Percentiles rank a stretch among this genome's conserved stretches.
Conservation (phyloP, 2,113 vertebrate species). For the Synodontis membranacea region DNA sequence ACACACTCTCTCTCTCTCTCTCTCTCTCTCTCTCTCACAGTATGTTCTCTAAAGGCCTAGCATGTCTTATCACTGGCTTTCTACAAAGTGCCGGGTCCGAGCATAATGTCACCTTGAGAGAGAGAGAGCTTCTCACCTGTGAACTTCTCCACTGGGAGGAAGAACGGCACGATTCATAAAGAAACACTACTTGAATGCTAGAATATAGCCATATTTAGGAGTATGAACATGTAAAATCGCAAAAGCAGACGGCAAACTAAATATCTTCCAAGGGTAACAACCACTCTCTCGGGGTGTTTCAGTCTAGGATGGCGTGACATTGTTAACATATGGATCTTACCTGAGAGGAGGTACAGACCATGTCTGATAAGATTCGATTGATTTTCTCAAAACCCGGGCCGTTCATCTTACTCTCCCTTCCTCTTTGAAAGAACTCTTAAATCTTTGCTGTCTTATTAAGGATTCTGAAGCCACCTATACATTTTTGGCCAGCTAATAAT, state of each 20-base stretch:
- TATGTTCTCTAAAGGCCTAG: conserved; percentile 43
- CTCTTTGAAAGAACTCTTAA: conserved; percentile 34
- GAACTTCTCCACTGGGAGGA: conserved; percentile 13
- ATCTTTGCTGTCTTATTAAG: conserved; percentile 41
- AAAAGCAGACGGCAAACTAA: background rate
- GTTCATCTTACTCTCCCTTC: conserved; percentile 25
- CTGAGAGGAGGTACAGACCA: conserved; percentile 38
- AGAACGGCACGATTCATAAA: background rate
- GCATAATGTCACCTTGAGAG: conserved; percentile 49
- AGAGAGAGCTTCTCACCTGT: conserved; percentile 27
- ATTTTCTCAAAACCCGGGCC: conserved; percentile 11
- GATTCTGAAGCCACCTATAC: conserved; percentile 28
- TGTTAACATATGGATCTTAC: conserved; percentile 39
- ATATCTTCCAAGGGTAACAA: conserved; percentile 5
- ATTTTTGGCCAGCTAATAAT: conserved; percentile 43
- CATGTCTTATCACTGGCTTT: conserved; percentile 44
- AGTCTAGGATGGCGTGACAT: conserved; percentile 21
- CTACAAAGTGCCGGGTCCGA: conserved; percentile 42
- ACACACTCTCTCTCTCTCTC: conserved; percentile 17
- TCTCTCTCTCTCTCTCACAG: conserved; percentile 16
- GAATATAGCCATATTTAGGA: background rate
- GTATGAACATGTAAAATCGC: background rate
- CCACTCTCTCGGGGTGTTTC: background rate
- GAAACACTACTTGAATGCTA: background rate
- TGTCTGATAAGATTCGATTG: conserved; percentile 46